A percentile compares a stretch with the other conserved stretches of the same genome.
phyloP scores from a whole-genome alignment of 1,140 invertebrate genomes.

The Callitettix versicolor region DNA sequence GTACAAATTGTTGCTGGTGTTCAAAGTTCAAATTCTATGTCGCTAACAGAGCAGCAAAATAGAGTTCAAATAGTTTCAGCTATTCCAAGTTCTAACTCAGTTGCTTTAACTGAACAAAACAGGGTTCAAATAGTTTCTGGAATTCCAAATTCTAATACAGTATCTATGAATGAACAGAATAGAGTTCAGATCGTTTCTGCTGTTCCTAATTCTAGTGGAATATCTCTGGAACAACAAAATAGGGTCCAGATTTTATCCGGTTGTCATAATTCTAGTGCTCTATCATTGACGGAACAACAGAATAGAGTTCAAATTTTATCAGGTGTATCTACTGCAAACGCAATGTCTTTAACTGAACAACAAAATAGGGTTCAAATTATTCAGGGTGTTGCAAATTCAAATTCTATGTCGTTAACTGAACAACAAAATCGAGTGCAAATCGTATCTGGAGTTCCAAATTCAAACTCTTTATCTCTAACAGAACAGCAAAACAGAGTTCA shows the following conservation, averaged over 20 bases:
- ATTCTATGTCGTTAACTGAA: conserved; percentile 12
- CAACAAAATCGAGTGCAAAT: conserved; percentile 16
- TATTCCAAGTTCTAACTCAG: conserved; percentile 14
- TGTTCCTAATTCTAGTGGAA: conserved; percentile 18
- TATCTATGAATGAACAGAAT: conserved; percentile 14
- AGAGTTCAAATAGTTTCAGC: conserved; percentile 18
- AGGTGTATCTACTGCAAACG: conserved; percentile 15
- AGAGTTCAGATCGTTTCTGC: conserved; percentile 19
- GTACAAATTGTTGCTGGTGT: conserved; percentile 20
- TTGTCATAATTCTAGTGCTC: conserved; percentile 7
- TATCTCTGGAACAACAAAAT: conserved; percentile 22
- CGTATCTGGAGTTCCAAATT: conserved; percentile 17
- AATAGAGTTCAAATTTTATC: conserved; percentile 19
- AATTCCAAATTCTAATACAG: conserved; percentile 10
- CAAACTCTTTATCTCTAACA: conserved; percentile 16
- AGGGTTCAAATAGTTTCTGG: conserved; percentile 20
- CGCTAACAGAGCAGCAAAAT: conserved; percentile 21
- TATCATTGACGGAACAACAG: conserved; percentile 15
- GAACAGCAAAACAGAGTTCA: conserved; percentile 12
- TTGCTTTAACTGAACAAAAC: conserved; percentile 19
- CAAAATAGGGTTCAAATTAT: conserved; percentile 22
- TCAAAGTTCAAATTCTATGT: conserved; percentile 16
- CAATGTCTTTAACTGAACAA: conserved; percentile 19
- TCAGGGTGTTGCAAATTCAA: conserved; percentile 11
- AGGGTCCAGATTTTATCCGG: conserved; percentile 16